Evolutionary conservation across 2,113 vertebrate genomes (phyloP), one percentile per base, ranked within the genome.

Genomic region (Psophia crepitans): DNA sequence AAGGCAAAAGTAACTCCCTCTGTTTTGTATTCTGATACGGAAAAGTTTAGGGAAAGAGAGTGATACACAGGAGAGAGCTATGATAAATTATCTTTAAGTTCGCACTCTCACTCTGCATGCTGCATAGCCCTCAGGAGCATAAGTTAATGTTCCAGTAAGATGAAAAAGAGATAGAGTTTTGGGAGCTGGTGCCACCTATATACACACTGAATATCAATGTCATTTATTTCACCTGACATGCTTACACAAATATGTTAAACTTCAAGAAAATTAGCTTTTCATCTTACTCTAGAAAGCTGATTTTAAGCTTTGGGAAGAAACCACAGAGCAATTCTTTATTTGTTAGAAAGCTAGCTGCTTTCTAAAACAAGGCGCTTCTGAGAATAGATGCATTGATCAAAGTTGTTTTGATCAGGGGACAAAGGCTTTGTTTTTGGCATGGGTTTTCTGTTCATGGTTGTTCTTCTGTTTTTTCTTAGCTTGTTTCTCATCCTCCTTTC

Each of bases 231-330:
- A 92, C 93, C 92, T 96, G 96, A 96, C 96, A 86, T 77, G 78
- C 46, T 48, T 82, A 91, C 91, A 95, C 90, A 96, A 89, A 90
- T 96, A 97, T 4, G 84, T 87, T 97, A 97, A 96, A 95, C 71
- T 93, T 90, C 90, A 95, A 87, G 96, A 97, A 97, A 97, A 95
- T 97, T 93, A 97, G 92, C 96, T 96, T 97, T 97, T 95, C 94
- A 84, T 97, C 95, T 97, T 98, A 84, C 93, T 96, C 93, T 89
- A 91, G 93, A 96, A 98, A 97, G 94, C 68, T 64, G 91, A 83
- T 94, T 91, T 90, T 89, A 89, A 97, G 93, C 89, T 94, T 95
- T 95, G 79, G 83, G 97, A 96, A 93, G 93, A 95, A 97, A 90
- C 53, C 84, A 64, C 78, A 58, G 78, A 88, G 84, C 86, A 93